A percentile compares a stretch with the other conserved stretches of the same genome.
These are phyloP conservation scores for Lagocephalus sceleratus DNA, from an alignment of 2,797 vertebrate species.

Conservation along the genomic window DNA sequence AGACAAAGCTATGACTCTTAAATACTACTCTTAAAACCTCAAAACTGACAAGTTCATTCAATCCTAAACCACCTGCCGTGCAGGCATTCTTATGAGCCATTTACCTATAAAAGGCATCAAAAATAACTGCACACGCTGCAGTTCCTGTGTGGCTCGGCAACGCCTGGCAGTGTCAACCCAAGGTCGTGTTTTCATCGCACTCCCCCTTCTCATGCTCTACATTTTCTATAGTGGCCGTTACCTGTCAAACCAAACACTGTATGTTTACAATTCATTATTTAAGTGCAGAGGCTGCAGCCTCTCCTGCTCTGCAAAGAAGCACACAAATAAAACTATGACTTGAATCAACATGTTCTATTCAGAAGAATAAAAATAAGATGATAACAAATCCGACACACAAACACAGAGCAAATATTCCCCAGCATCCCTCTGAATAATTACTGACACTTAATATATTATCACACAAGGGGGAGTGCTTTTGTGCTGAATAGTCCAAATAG, in stretches of 20 bases:
- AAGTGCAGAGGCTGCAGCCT: conserved; percentile 21
- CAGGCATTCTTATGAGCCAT: conserved; percentile 61
- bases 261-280: conserved; percentile 30
- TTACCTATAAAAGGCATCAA: conserved; percentile 61
- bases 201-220: conserved; percentile 21
- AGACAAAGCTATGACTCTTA: conserved; percentile 58
- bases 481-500: too few species aligned
- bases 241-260: conserved; percentile 18
- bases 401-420: not conserved
- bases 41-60: conserved; percentile 76
- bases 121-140: conserved; percentile 66
- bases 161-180: conserved; percentile 46
- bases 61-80: conserved; percentile 62
- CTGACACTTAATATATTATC: not conserved
- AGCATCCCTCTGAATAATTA: not conserved
- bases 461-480: too few species aligned
- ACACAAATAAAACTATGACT: conserved; percentile 19
- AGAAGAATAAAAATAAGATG: conserved; percentile 24
- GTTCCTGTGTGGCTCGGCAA: conserved; percentile 38
- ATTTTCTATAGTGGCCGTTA: conserved; percentile 27
- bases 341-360: conserved; percentile 19
- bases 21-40: conserved; percentile 61
- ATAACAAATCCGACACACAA: conserved; percentile 13
- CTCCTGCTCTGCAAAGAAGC: conserved; percentile 40
- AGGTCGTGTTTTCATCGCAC: conserved; percentile 59